Evolutionary conservation across 2,797 vertebrate genomes (phyloP), one percentile per base, ranked within the genome.

Genomic region (Acanthurus leucopareius): DNA sequence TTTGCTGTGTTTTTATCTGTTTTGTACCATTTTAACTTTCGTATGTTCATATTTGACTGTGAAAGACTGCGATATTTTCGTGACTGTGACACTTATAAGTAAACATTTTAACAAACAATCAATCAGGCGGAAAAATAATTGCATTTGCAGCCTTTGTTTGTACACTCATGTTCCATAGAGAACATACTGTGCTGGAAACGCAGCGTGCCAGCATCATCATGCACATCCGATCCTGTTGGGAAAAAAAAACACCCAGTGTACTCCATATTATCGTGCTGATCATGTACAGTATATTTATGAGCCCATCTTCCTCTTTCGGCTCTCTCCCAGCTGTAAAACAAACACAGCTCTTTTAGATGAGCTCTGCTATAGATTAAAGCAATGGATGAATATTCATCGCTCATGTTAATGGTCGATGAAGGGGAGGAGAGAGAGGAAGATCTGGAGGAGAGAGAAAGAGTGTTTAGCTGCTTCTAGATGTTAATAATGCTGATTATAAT

Each of bases 341-440:
- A 91, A 89, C 80, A 77, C 42, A 0, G 68, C 72, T 82, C 77
- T 54, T 77, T 57, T 49, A 62, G 64, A 87, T 82, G 83, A 87
- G 90, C 83, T 83, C 80, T 52, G 83, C 86, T 86, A 81, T 90
- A 88, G 88, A 92, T 92, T 91, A 91, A 90, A 90, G 84, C 69
- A 2, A 5, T 0, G 45, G 56, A 84, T 92, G 83, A 91, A 91
- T 91, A 90, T 92, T 92, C 88, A 91, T 84, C 7, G 47, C 58
- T 80, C 70, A 25, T 56, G 70, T 54, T 90, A 87, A 86, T 83
- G 77, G 74, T 69, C 16, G 51, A 58, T 15, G 40, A 56, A 72
- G 62, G 56, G 15, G 22, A 32, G 44, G 73, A 57, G 40, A 25
- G 10, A 51, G 2, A 62, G 22, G 52, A 48, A 64, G 72, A 82